phyloP scores from a whole-genome alignment of 2,888 invertebrate species.

The Hypselothyrea guttata region DNA sequence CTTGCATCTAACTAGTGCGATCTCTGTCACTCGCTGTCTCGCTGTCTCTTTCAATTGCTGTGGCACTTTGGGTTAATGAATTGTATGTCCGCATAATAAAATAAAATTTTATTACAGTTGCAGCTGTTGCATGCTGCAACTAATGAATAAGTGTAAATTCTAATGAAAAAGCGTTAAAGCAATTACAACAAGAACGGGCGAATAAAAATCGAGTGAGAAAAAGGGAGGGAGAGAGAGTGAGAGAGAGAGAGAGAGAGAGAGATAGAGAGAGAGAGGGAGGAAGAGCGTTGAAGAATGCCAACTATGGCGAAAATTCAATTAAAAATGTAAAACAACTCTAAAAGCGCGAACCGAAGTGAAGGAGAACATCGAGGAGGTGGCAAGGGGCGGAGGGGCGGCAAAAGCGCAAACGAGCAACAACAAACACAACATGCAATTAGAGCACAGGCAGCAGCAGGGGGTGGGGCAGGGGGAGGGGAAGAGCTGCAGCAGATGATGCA shows the following conservation, averaged over 20 bases:
- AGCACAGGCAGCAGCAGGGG: constrained; percentile 28
- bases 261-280: neutral
- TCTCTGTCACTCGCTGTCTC: neutral
- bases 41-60: neutral
- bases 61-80: constrained; percentile 38
- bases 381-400: constrained; percentile 62
- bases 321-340: constrained; percentile 76
- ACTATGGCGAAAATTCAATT: constrained; percentile 76
- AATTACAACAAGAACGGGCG: constrained; percentile 30
- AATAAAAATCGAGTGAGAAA: neutral
- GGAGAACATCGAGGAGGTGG: constrained; percentile 12
- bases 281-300: constrained; percentile 59
- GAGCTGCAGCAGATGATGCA: constrained; percentile 17
- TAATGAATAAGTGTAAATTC: constrained; percentile 78
- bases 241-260: constrained; percentile 1
- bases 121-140: constrained; percentile 73
- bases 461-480: constrained; percentile 2
- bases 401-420: constrained; percentile 40
- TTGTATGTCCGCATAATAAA: constrained; percentile 63
- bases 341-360: constrained; percentile 44
- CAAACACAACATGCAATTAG: constrained; percentile 71
- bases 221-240: neutral
- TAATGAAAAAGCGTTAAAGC: constrained; percentile 70
- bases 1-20: neutral
- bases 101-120: constrained; percentile 70